phyloP scores from a whole-genome alignment of 35 echinoderm and acorn worm genomes.

The Ophiothrix spiculata region DNA sequence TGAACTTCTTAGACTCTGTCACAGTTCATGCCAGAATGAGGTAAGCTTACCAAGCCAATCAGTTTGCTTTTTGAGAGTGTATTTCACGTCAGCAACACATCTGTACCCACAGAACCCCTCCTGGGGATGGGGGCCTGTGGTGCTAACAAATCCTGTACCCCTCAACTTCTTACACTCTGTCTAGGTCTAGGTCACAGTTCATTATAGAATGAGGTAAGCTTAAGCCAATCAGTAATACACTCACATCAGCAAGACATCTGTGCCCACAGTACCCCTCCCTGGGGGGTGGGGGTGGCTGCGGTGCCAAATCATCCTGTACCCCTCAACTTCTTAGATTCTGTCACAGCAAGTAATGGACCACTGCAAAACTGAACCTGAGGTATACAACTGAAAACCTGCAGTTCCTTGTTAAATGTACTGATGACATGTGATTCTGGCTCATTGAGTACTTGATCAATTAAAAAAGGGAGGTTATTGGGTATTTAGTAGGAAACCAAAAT shows the following conservation, averaged over 20 bases:
- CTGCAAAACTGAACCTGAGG: no score
- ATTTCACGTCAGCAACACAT: conserved; percentile 39
- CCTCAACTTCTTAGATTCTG: conserved; percentile 77
- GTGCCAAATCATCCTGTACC: conserved; percentile 70
- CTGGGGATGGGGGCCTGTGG: conserved; percentile 53
- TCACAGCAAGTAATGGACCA: no score
- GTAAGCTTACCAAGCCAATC: conserved; percentile 45
- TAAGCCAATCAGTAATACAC: conserved; percentile 57
- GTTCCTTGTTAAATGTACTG: no score
- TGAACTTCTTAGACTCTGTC: not conserved
- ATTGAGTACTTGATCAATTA: no score
- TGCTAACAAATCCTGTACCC: conserved; percentile 9
- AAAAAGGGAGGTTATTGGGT: no score
- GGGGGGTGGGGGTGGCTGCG: conserved; percentile 49
- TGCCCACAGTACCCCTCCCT: conserved; percentile 66
- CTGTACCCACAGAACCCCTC: conserved; percentile 68
- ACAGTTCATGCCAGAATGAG: not conserved
- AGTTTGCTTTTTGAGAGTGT: conserved; percentile 66
- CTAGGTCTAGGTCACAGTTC: no score
- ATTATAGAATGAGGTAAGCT: not conserved
- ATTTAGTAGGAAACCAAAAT: no score
- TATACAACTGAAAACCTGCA: no score
- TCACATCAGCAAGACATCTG: conserved; percentile 41
- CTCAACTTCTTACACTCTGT: not conserved
- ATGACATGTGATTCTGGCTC: no score